phyloP scores from a whole-genome alignment of 2,113 vertebrate genomes.

The Odobenus rosmarus region DNA sequence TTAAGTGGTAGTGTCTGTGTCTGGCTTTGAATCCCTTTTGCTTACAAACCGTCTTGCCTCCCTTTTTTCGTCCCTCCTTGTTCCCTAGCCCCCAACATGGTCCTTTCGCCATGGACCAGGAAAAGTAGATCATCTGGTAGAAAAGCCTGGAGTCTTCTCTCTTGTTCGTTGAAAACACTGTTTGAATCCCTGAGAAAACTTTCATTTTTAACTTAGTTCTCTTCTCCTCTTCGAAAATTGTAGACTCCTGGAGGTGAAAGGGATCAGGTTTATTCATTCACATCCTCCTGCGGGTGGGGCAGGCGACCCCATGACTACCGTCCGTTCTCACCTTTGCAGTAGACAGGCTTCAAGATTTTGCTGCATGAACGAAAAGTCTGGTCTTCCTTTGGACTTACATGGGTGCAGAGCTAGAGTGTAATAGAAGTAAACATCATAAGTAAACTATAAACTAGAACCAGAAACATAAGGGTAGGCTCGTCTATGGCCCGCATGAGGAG shows the following conservation, averaged over 20 bases:
- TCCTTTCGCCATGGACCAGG: not conserved
- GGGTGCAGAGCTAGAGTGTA: not conserved
- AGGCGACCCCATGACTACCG: rapidly evolving
- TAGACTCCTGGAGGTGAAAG: not conserved
- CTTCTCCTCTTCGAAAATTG: not conserved
- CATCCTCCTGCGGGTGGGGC: not conserved
- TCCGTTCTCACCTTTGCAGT: not conserved
- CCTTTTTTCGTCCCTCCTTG: not conserved
- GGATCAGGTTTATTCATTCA: not conserved
- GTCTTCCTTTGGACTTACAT: not conserved
- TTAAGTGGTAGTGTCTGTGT: not conserved
- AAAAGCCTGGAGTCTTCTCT: not conserved
- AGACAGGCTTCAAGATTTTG: not conserved
- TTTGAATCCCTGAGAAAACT: not conserved
- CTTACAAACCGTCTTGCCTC: not conserved
- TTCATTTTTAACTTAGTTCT: not conserved
- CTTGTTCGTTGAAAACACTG: not conserved
- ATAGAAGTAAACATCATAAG: not conserved
- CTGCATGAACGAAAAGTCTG: not conserved
- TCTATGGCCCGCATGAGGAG: not conserved
- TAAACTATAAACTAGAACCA: not conserved
- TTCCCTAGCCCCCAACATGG: too few relatives aligned
- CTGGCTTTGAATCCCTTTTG: constrained; percentile 27
- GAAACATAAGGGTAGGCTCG: not conserved
- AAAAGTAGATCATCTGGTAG: not conserved